Conservation (phyloP, 2,797 vertebrate species). For the Hemibagrus guttatus region DNA sequence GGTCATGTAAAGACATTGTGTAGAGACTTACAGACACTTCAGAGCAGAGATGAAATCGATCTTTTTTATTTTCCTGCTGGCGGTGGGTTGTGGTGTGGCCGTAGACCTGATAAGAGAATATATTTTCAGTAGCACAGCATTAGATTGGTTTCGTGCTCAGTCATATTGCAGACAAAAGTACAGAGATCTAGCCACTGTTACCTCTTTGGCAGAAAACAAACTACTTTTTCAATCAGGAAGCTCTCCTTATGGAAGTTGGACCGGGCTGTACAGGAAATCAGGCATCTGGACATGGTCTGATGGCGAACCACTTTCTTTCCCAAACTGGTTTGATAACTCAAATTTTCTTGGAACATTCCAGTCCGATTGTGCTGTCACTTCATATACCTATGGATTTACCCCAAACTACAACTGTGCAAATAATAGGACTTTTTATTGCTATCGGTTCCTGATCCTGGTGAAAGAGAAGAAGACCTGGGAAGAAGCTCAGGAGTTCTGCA, state of each 20-base stretch:
- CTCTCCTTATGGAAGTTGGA: background rate
- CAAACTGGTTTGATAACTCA: background rate
- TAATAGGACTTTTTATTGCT: background rate
- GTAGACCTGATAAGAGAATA: background rate
- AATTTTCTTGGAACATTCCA: fast-evolving
- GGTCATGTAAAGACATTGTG: background rate
- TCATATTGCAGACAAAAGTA: slow-evolving; percentile 13
- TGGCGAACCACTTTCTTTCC: background rate
- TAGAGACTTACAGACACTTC: background rate
- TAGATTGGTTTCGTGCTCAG: background rate
- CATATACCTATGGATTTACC: background rate
- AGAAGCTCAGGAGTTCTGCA: slow-evolving; percentile 61
- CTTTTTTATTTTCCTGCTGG: slow-evolving; percentile 3
- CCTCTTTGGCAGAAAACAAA: background rate
- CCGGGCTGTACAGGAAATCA: background rate
- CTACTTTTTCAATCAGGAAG: background rate
- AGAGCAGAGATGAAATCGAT: slow-evolving; percentile 19
- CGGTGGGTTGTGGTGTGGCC: background rate
- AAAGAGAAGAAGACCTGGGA: slow-evolving; percentile 61
- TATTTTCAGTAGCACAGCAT: background rate
- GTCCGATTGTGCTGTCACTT: background rate
- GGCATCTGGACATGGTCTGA: background rate
- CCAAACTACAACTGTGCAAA: background rate
- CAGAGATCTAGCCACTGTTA: slow-evolving; percentile 29
- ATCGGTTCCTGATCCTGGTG: slow-evolving; percentile 45